phyloP scores from a whole-genome alignment of 2,797 vertebrate species.

The Microchirus variegatus region DNA sequence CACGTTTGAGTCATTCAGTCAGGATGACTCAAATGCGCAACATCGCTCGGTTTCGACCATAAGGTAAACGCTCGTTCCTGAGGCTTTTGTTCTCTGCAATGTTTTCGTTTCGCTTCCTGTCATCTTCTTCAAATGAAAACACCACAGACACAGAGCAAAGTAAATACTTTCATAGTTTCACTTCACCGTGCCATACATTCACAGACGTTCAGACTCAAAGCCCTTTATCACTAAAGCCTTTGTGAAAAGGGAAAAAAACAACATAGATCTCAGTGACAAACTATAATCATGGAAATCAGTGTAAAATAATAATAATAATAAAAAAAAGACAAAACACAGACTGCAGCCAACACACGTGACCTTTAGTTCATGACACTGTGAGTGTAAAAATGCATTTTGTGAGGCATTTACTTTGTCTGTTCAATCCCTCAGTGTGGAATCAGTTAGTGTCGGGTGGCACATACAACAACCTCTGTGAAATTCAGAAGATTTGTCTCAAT shows the following conservation, averaged over 20 bases:
- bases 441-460: slow-evolving; percentile 26
- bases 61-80: too few relatives aligned
- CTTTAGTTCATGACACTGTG: slow-evolving; percentile 31
- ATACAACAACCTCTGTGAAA: slow-evolving; percentile 39
- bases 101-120: too few relatives aligned
- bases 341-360: slow-evolving; percentile 26
- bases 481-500: slow-evolving; percentile 78
- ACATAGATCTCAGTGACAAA: slow-evolving; percentile 41
- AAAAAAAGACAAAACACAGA: slow-evolving; percentile 6
- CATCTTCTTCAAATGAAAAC: too few relatives aligned
- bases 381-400: slow-evolving; percentile 19
- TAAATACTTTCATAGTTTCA: too few relatives aligned
- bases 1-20: too few relatives aligned
- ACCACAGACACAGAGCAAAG: too few relatives aligned
- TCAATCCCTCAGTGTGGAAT: slow-evolving; percentile 35
- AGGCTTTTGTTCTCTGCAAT: too few relatives aligned
- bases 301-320: slow-evolving; percentile 1
- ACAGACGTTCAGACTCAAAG: background rate
- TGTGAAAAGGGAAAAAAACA: slow-evolving; percentile 25
- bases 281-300: slow-evolving; percentile 32
- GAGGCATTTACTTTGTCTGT: slow-evolving; percentile 32
- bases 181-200: too few relatives aligned
- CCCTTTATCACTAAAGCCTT: slow-evolving; percentile 26
- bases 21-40: too few relatives aligned
- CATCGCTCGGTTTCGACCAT: too few relatives aligned